phyloP scores from a whole-genome alignment of 1,140 invertebrate genomes.

The Luehdorfia chinensis region DNA sequence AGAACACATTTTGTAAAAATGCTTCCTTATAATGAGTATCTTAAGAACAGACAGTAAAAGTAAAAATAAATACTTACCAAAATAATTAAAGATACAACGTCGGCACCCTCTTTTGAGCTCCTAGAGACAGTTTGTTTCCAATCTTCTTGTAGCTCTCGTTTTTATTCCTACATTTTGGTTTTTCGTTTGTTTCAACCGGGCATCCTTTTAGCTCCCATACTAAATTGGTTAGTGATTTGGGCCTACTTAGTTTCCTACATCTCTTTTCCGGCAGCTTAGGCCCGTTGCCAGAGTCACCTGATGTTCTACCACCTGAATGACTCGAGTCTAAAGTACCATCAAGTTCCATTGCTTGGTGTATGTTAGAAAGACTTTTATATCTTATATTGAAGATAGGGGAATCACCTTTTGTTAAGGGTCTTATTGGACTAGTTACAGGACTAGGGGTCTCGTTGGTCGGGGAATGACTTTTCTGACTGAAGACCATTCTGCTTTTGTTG shows the following conservation, averaged over 20 bases:
- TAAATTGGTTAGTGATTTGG: conserved; percentile 90
- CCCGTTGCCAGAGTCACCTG: conserved; percentile 88
- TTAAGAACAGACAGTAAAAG: too few species aligned
- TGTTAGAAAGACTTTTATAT: conserved; percentile 89
- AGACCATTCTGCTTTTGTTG: conserved; percentile 80
- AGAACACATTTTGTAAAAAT: too few species aligned
- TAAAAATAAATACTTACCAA: conserved; percentile 43
- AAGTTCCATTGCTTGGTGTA: conserved; percentile 87
- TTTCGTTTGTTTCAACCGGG: conserved; percentile 76
- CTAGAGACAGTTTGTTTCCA: conserved; percentile 69
- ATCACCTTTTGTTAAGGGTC: conserved; percentile 80
- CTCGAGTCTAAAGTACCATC: conserved; percentile 91
- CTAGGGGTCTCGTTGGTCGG: conserved; percentile 85
- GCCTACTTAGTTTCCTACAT: conserved; percentile 85
- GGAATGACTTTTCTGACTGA: conserved; percentile 85
- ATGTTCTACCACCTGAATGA: conserved; percentile 90
- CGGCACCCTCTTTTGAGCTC: conserved; percentile 70
- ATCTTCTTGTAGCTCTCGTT: conserved; percentile 76
- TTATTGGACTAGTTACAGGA: conserved; percentile 73
- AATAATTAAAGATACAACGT: conserved; percentile 70
- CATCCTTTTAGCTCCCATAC: conserved; percentile 87
- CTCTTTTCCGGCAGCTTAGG: conserved; percentile 89
- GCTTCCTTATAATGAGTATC: too few species aligned
- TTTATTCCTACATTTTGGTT: conserved; percentile 78
- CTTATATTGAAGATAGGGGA: conserved; percentile 89